Evolutionary conservation across 1,140 invertebrate genomes (phyloP), one percentile per base, ranked within the genome.

Genomic region (Dermatophagoides farinae): DNA sequence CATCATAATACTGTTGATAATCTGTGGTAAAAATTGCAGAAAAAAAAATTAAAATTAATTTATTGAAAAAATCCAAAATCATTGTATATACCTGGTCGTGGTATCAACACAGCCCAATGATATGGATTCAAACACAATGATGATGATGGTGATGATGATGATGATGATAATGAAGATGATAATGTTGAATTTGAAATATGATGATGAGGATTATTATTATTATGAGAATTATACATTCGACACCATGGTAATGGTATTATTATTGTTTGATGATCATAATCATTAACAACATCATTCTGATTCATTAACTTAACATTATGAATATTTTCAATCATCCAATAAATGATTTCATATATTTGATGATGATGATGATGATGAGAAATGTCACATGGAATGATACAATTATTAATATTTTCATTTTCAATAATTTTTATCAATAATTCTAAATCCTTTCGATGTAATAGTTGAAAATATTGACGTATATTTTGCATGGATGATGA

Each of bases 71-170:
- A 47, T 47, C 18, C 6, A 47, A 47, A 47, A 4, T 6, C 46
- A 47, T n/a, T n/a, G n/a, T n/a, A n/a, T 4, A 20, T 55, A 55
- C 53, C 53, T 12, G 25, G 9, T 47, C 6, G 2, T 1, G 46
- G 46, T 47, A 38, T 55, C 14, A 38, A 25, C 23, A 55, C 12
- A n/a, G 53, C 12, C 53, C 53, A 55, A 25, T 55, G 53, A 23
- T 55, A 38, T 25, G 53, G 53, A 55, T 55, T 55, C 14, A 55
- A 39, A 23, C 53, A 55, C 53, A 55, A 12, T 11, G 25, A 55
- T 37, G 12, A n/a, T 14, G 25, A 55, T 16, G 12, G 2, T 53
- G n/a, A 23, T 47, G 46, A 18, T 47, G 1, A 23, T 47, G 46
- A 47, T 23, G 31, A 31, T 2, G n/a, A n/a, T n/a, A n/a, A n/a